Evolutionary conservation across 2,888 invertebrate species (phyloP).

Genomic region (Nephrocerus scutellatus): DNA sequence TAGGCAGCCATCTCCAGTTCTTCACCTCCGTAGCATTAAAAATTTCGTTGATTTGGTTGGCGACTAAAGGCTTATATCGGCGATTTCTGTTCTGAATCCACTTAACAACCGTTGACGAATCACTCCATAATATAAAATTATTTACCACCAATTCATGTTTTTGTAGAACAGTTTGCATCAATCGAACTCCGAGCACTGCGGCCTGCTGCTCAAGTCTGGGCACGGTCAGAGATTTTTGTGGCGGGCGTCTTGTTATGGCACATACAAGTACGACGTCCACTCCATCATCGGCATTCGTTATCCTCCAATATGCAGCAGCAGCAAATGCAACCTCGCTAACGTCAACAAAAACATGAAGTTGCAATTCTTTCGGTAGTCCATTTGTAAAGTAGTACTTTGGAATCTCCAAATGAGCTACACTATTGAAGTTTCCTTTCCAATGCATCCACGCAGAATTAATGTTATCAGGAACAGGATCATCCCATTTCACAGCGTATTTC

Average conservation of each 20-base stretch:
- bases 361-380: background rate
- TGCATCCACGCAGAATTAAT: no score
- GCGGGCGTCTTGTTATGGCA: constrained; percentile 11
- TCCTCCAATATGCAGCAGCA: constrained; percentile 14
- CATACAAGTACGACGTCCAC: constrained; percentile 12
- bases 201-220: constrained; percentile 14
- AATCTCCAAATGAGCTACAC: constrained; percentile 1
- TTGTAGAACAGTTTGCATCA: constrained; percentile 5
- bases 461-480: no score
- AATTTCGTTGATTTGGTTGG: constrained; percentile 13
- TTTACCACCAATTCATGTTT: constrained; percentile 5
- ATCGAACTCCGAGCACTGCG: constrained; percentile 12
- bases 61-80: constrained; percentile 18
- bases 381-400: constrained; percentile 8
- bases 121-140: constrained; percentile 8
- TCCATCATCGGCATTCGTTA: constrained; percentile 2
- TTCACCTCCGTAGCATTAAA: constrained; percentile 2
- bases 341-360: constrained; percentile 14
- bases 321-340: constrained; percentile 17
- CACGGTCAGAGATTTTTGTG: constrained; percentile 8
- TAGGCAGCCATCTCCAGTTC: constrained; percentile 23
- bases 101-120: constrained; percentile 11
- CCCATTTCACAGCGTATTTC: no score
- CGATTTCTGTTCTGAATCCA: constrained; percentile 23
- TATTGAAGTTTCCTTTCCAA: no score